phyloP scores from a whole-genome alignment of 2,113 vertebrate genomes.

The Marcusenius ussheri region DNA sequence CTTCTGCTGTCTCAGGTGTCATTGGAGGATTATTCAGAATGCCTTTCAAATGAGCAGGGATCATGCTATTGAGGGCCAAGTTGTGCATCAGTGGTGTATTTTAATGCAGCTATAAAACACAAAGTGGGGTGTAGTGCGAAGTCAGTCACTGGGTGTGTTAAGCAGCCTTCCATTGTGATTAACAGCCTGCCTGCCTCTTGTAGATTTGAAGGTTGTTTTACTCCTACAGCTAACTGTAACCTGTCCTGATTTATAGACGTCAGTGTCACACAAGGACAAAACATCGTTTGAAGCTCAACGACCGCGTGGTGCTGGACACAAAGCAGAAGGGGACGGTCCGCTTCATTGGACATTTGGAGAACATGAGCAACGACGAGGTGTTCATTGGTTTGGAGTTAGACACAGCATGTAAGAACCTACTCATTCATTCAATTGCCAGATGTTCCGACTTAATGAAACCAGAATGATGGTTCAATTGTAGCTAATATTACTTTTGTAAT shows the following conservation, averaged over 20 bases:
- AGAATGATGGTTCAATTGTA: background rate
- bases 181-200: background rate
- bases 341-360: constrained; percentile 10
- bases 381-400: constrained; percentile 19
- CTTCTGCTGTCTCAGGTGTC: background rate
- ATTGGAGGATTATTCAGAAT: background rate
- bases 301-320: constrained; percentile 1
- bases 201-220: background rate
- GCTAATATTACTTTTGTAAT: background rate
- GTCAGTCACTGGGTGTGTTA: background rate
- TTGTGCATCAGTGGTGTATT: background rate
- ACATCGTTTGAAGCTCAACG: constrained; percentile 13
- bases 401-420: constrained; percentile 7
- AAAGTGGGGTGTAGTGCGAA: background rate
- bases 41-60: background rate
- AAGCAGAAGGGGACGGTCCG: constrained; percentile 1
- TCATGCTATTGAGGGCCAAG: background rate
- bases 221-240: background rate
- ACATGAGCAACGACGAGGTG: background rate
- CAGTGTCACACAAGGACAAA: background rate
- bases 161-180: background rate
- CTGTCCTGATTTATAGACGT: background rate
- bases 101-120: background rate
- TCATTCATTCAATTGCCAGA: background rate
- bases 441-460: background rate